These are phyloP conservation scores for honey bee (Apis mellifera) DNA, from an alignment of 1,140 invertebrate species.

Conservation along the genomic window DNA sequence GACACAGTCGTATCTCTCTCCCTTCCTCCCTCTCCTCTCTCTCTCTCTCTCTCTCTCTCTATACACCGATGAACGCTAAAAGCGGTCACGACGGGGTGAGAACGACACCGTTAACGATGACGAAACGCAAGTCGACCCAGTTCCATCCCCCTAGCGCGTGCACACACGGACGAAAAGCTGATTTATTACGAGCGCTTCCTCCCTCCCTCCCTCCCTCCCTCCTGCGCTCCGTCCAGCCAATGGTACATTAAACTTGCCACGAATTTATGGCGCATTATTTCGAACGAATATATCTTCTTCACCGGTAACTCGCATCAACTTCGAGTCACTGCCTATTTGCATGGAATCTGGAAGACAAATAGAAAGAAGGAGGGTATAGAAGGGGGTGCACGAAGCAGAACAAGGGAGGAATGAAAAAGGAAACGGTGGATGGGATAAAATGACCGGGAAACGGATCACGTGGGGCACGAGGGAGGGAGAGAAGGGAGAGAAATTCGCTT, in stretches of 20 bases:
- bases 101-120: conserved; percentile 39
- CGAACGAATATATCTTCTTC: conserved; percentile 23
- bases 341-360: too few relatives aligned
- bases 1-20: not conserved
- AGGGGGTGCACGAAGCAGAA: not conserved
- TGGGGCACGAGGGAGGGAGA: not conserved
- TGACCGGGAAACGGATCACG: not conserved
- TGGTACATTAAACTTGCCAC: conserved; percentile 39
- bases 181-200: conserved; percentile 20
- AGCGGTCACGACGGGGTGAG: not conserved
- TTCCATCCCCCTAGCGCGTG: conserved; percentile 23
- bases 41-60: not conserved
- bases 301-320: conserved; percentile 15
- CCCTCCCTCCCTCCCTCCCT: too few relatives aligned
- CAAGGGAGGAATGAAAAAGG: too few relatives aligned
- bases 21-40: too few relatives aligned
- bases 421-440: not conserved
- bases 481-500: not conserved
- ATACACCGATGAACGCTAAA: conserved; percentile 2
- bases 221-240: not conserved
- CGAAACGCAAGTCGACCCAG: conserved; percentile 38
- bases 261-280: conserved; percentile 46
- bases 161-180: conserved; percentile 29
- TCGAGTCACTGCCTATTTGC: not conserved
- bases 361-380: not conserved